phyloP scores from a whole-genome alignment of 1,140 invertebrate genomes.

The Nixonia krombeini region DNA sequence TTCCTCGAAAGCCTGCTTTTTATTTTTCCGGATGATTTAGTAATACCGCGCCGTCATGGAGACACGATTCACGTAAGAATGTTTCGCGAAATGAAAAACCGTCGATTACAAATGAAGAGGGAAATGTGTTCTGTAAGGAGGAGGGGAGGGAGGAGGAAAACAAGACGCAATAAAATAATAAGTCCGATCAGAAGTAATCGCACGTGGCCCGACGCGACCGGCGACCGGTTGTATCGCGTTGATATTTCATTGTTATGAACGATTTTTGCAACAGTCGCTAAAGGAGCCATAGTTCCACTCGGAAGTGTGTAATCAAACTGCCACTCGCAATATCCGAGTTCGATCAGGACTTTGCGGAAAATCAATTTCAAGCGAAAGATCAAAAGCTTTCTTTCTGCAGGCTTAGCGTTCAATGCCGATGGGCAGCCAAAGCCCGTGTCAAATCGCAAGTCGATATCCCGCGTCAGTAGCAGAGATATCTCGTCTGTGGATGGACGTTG shows the following conservation, averaged over 20 bases:
- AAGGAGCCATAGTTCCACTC: constrained; percentile 3
- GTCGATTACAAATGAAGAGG: too few species aligned
- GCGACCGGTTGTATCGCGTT: constrained; percentile 2
- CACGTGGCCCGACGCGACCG: not conserved
- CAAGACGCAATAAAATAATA: too few species aligned
- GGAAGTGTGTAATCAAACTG: constrained; percentile 13
- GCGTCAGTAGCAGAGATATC: constrained; percentile 50
- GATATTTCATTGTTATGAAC: not conserved
- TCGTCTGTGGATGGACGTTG: constrained; percentile 51
- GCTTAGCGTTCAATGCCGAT: constrained; percentile 43
- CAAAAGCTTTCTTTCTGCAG: constrained; percentile 52
- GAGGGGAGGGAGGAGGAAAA: too few species aligned
- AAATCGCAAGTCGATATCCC: constrained; percentile 58
- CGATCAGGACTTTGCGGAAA: constrained; percentile 3
- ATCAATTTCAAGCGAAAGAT: constrained; percentile 41
- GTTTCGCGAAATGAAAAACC: too few species aligned
- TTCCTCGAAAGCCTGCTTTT: too few species aligned
- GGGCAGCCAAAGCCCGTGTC: constrained; percentile 51
- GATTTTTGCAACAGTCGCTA: not conserved
- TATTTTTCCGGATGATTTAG: too few species aligned
- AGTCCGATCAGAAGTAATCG: too few species aligned
- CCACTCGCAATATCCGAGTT: constrained; percentile 16
- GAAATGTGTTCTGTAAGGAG: too few species aligned
- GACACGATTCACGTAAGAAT: too few species aligned
- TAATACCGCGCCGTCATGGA: too few species aligned